Evolutionary conservation across 2,797 vertebrate species (phyloP).

Genomic region (Paedocypris micromegethes): DNA sequence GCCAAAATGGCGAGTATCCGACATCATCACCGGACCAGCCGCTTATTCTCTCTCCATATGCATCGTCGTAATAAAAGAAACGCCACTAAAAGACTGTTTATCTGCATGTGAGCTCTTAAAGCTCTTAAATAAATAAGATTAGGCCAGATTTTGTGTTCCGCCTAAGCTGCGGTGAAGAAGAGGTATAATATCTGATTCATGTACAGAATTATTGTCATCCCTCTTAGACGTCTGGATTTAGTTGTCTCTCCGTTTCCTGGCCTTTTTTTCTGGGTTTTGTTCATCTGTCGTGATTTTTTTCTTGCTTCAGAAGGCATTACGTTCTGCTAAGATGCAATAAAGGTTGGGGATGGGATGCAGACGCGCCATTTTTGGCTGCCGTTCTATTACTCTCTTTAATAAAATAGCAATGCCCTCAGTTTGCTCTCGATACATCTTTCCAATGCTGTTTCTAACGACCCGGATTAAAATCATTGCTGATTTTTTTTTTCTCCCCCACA

Average conservation of each 20-base stretch:
- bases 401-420: not conserved
- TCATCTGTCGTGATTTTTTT: constrained; percentile 43
- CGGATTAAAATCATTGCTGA: not conserved
- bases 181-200: constrained; percentile 78
- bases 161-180: constrained; percentile 70
- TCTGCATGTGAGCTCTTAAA: constrained; percentile 67
- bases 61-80: constrained; percentile 42
- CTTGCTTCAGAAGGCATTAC: constrained; percentile 62
- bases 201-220: constrained; percentile 75
- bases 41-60: constrained; percentile 43
- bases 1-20: constrained; percentile 64
- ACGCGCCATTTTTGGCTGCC: constrained; percentile 24
- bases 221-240: constrained; percentile 67
- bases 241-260: constrained; percentile 33
- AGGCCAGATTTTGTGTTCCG: constrained; percentile 59
- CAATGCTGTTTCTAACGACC: not conserved
- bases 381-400: constrained; percentile 1
- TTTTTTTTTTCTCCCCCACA: not conserved
- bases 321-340: constrained; percentile 65
- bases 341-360: constrained; percentile 26
- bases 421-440: not conserved
- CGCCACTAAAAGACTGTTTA: constrained; percentile 62
- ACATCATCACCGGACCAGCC: constrained; percentile 53
- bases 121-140: constrained; percentile 80
- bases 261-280: constrained; percentile 13